These are phyloP conservation scores for Acronicta alni DNA, from an alignment of 2,888 invertebrate genomes.

Conservation along the genomic window DNA sequence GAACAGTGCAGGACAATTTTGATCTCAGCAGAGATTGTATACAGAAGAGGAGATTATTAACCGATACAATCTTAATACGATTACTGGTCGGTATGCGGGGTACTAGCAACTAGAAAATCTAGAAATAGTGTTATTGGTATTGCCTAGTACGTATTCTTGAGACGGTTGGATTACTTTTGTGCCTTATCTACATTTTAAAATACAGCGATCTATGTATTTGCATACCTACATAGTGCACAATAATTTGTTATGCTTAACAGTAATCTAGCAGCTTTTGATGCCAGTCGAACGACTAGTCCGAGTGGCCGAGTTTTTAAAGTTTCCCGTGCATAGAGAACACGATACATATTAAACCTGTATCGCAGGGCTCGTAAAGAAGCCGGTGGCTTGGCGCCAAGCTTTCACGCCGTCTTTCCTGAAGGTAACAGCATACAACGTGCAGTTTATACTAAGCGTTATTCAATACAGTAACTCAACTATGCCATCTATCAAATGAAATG, in stretches of 20 bases:
- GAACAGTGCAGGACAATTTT: slow-evolving; percentile 30
- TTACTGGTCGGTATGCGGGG: slow-evolving; percentile 25
- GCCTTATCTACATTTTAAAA: slow-evolving; percentile 18
- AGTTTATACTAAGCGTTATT: slow-evolving; percentile 52
- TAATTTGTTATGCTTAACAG: background rate
- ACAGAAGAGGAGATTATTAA: slow-evolving; percentile 45
- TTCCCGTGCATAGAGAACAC: slow-evolving; percentile 44
- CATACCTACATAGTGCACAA: background rate
- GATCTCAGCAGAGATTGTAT: slow-evolving; percentile 46
- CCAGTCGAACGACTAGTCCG: slow-evolving; percentile 22
- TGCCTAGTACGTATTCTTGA: slow-evolving; percentile 8
- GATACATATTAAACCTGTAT: slow-evolving; percentile 58
- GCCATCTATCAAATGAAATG: slow-evolving; percentile 35
- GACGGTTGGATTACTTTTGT: slow-evolving; percentile 21
- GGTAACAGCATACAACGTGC: slow-evolving; percentile 49
- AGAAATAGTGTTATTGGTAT: slow-evolving; percentile 37
- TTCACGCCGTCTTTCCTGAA: slow-evolving; percentile 54
- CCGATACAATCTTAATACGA: slow-evolving; percentile 50
- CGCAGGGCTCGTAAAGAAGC: slow-evolving; percentile 61
- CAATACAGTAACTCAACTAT: slow-evolving; percentile 38
- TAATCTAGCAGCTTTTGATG: background rate
- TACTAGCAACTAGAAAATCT: slow-evolving; percentile 40
- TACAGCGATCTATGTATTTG: slow-evolving; percentile 18
- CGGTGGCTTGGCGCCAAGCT: slow-evolving; percentile 68
- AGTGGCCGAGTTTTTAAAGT: slow-evolving; percentile 50